Conservation (phyloP, 1,140 invertebrate species). For the Drosophila melanogaster region DNA sequence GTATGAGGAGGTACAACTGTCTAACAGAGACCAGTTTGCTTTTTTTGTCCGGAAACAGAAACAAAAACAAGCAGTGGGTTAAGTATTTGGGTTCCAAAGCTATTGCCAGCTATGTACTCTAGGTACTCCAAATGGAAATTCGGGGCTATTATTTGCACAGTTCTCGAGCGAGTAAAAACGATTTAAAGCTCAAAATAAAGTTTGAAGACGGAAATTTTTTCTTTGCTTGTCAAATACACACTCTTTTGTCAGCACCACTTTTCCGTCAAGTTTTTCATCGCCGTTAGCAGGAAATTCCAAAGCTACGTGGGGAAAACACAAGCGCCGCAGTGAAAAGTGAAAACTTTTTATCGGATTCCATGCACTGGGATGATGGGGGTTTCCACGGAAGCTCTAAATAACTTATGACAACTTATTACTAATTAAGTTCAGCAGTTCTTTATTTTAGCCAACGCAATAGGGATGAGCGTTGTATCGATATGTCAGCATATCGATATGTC, state of each 20-base stretch:
- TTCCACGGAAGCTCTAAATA: constrained; percentile 14
- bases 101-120: neutral
- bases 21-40: neutral
- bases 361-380: neutral
- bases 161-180: neutral
- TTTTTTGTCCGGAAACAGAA: neutral
- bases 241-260: constrained; percentile 35
- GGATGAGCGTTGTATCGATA: constrained; percentile 24
- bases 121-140: neutral
- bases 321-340: neutral
- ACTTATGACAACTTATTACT: constrained; percentile 10
- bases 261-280: constrained; percentile 14
- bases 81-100: neutral
- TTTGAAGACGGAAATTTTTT: constrained; percentile 7
- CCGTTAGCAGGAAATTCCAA: neutral
- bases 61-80: neutral
- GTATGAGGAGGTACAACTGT: constrained; percentile 7
- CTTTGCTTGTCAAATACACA: constrained; percentile 28
- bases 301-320: neutral
- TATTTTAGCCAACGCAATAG: constrained; percentile 28
- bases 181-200: constrained; percentile 16
- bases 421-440: constrained; percentile 18
- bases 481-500: constrained; percentile 4
- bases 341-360: neutral
- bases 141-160: neutral